These are phyloP conservation scores for Sapayoa aenigma DNA, from an alignment of 2,113 vertebrate species.

Conservation along the genomic window DNA sequence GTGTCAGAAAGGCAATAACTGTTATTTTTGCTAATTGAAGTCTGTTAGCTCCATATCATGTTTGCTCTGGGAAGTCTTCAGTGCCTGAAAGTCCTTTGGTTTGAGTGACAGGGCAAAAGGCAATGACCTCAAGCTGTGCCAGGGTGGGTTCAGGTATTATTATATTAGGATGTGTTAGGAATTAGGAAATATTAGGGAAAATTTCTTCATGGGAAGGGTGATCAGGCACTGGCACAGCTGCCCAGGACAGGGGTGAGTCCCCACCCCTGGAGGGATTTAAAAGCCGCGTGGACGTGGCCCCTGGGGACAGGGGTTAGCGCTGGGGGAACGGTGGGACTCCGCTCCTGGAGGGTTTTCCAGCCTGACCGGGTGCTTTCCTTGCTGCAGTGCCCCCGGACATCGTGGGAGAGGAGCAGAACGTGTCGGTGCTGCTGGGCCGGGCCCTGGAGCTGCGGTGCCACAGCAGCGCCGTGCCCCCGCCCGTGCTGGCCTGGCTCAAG, in stretches of 20 bases:
- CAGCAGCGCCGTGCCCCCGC: constrained; percentile 85
- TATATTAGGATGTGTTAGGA: too few species aligned
- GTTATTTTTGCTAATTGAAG: neutral
- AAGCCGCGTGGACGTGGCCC: neutral
- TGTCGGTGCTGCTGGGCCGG: constrained; percentile 80
- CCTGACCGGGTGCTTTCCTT: neutral
- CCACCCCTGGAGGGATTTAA: neutral
- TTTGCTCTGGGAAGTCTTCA: neutral
- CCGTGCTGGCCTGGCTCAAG: constrained; percentile 84
- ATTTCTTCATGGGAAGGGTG: neutral
- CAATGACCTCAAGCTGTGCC: neutral
- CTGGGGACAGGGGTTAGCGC: neutral
- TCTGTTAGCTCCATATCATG: neutral
- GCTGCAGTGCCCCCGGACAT: constrained; percentile 91
- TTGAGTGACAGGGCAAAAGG: neutral
- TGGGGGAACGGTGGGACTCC: neutral
- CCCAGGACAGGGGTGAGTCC: neutral
- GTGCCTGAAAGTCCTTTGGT: neutral
- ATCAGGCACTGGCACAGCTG: neutral
- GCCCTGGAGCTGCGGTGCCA: constrained; percentile 83
- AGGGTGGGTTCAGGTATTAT: neutral
- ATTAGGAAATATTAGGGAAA: neutral
- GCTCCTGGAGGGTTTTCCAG: neutral
- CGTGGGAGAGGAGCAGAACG: constrained; percentile 90
- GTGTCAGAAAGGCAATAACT: neutral